A percentile compares a stretch with the other conserved stretches of the same genome.
Conservation (phyloP, 1,140 invertebrate genomes). For the Drosophila nebulosa region DNA sequence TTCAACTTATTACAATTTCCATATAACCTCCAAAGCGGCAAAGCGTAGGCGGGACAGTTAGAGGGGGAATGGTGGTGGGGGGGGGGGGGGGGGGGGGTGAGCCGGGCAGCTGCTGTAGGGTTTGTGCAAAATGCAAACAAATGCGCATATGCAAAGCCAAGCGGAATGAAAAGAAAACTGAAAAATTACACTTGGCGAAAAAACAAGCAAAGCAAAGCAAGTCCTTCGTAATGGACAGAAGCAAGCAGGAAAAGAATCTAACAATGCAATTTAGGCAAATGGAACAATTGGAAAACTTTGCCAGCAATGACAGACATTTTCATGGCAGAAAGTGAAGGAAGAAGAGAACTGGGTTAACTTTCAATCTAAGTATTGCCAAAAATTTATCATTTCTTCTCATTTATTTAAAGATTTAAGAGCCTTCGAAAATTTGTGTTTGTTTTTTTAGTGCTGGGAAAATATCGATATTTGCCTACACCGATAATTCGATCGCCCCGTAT, state of each 20-base stretch:
- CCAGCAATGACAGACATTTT: too few species aligned
- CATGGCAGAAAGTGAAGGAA: too few species aligned
- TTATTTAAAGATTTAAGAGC: too few species aligned
- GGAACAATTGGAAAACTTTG: not conserved
- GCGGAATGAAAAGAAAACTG: slow-evolving; percentile 39
- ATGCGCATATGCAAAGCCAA: slow-evolving; percentile 62
- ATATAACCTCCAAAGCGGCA: slow-evolving; percentile 64
- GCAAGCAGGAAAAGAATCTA: not conserved
- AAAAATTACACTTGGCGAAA: slow-evolving; percentile 9
- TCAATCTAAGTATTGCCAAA: too few species aligned
- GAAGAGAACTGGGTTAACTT: too few species aligned
- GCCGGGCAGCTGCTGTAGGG: slow-evolving; percentile 2
- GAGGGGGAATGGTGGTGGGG: not conserved
- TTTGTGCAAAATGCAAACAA: slow-evolving; percentile 56
- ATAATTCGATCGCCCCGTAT: too few species aligned
- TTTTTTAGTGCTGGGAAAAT: too few species aligned
- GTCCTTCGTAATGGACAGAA: not conserved
- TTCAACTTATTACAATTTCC: slow-evolving; percentile 78
- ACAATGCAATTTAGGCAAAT: not conserved
- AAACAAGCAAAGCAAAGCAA: not conserved
- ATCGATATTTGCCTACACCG: too few species aligned
- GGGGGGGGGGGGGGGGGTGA: not conserved
- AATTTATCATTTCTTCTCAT: too few species aligned
- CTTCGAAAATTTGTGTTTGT: too few species aligned
- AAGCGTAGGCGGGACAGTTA: slow-evolving; percentile 29